phyloP scores from a whole-genome alignment of 2,888 invertebrate species.

The Nineta flava region DNA sequence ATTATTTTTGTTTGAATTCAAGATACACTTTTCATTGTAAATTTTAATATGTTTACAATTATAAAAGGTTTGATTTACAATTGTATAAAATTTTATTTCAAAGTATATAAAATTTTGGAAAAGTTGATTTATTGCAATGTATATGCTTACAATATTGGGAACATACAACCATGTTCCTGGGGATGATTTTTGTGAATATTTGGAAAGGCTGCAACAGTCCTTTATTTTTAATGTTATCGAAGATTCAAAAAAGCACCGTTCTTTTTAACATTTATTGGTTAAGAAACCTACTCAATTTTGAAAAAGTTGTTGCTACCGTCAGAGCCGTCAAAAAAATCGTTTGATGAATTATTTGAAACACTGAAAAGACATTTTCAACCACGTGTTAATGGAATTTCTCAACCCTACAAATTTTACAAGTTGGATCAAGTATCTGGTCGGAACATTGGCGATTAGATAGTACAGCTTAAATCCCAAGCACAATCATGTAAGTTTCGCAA shows the following conservation, averaged over 20 bases:
- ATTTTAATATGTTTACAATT: background rate
- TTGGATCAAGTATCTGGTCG: conserved; percentile 11
- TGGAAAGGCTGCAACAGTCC: too few species aligned
- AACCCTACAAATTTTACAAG: conserved; percentile 13
- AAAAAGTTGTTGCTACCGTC: background rate
- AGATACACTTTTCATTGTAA: too few species aligned
- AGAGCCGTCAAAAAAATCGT: background rate
- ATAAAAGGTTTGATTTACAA: too few species aligned
- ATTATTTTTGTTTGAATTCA: too few species aligned
- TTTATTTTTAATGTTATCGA: too few species aligned
- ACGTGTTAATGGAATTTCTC: conserved; percentile 8
- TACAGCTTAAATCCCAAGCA: conserved; percentile 11
- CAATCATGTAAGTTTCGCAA: conserved; percentile 11
- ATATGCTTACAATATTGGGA: too few species aligned
- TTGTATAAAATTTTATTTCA: too few species aligned
- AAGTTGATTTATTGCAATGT: too few species aligned
- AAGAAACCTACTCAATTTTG: background rate
- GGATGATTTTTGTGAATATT: too few species aligned
- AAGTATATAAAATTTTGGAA: too few species aligned
- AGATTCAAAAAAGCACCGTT: background rate
- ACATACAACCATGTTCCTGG: too few species aligned
- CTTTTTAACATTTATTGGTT: background rate
- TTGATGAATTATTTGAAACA: background rate
- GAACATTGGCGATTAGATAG: conserved; percentile 11
- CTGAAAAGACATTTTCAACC: background rate